phyloP scores from a whole-genome alignment of 2,888 invertebrate species.

The Temnothorax unifasciatus region DNA sequence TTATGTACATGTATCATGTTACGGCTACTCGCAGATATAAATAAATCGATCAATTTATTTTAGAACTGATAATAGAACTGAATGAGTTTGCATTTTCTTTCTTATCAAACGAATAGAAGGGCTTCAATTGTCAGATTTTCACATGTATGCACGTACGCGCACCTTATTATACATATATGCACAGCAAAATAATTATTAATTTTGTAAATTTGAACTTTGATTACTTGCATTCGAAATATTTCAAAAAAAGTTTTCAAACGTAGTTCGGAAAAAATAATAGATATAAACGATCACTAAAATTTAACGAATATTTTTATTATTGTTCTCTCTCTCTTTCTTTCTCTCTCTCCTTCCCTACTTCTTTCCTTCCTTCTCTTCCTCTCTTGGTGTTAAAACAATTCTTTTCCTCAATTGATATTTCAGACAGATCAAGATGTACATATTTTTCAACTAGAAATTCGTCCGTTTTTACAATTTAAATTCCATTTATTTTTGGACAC shows the following conservation, averaged over 20 bases:
- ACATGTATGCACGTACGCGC: background rate
- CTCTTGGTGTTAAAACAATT: slow-evolving; percentile 9
- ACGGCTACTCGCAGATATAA: background rate
- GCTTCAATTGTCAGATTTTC: background rate
- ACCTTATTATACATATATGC: no score
- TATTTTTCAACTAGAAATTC: slow-evolving; percentile 18
- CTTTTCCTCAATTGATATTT: slow-evolving; percentile 7
- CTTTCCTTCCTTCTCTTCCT: background rate
- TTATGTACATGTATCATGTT: no score
- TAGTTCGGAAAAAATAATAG: background rate
- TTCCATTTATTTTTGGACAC: slow-evolving; percentile 18
- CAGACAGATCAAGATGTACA: background rate
- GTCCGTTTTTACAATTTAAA: slow-evolving; percentile 35
- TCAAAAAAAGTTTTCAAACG: background rate
- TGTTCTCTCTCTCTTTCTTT: background rate
- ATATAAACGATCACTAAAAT: background rate
- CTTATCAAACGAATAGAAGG: background rate
- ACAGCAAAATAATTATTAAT: background rate
- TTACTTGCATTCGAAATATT: background rate
- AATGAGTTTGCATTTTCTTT: background rate
- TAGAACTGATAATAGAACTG: background rate
- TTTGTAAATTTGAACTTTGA: slow-evolving; percentile 10
- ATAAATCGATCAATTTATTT: slow-evolving; percentile 16
- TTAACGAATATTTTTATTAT: background rate
- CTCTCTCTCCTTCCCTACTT: background rate